Percentiles rank a stretch among this genome's conserved stretches.
Conservation (phyloP, 2,888 invertebrate genomes). For the Acleris emargana region DNA sequence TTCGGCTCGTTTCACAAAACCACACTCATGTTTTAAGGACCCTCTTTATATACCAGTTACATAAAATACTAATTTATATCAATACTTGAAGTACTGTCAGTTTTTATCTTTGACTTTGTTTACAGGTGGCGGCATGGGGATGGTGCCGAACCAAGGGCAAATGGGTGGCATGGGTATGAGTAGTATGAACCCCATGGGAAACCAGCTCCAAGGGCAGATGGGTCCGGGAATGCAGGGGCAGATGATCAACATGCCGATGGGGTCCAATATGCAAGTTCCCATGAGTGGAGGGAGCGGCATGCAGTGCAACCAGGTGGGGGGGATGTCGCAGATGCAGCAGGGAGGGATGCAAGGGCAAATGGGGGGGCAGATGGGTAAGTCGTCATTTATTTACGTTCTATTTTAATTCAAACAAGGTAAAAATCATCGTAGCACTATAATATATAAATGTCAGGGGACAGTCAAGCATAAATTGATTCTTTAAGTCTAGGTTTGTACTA, state of each 20-base stretch:
- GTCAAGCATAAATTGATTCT: too few relatives aligned
- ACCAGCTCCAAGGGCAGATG: slow-evolving; percentile 73
- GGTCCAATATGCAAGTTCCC: slow-evolving; percentile 68
- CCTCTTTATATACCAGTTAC: too few relatives aligned
- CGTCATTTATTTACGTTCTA: background rate
- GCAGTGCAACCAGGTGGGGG: slow-evolving; percentile 73
- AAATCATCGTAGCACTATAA: too few relatives aligned
- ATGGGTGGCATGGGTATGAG: slow-evolving; percentile 82
- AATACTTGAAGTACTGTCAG: too few relatives aligned
- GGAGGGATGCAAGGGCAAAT: slow-evolving; percentile 78
- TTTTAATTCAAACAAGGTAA: too few relatives aligned
- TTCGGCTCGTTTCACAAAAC: too few relatives aligned
- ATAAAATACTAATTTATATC: too few relatives aligned
- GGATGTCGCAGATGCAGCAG: slow-evolving; percentile 53
- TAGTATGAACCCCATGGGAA: slow-evolving; percentile 77
- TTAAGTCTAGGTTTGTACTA: too few relatives aligned
- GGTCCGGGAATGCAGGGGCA: slow-evolving; percentile 73
- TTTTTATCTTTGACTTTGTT: background rate
- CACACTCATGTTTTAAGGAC: too few relatives aligned
- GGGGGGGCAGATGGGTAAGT: slow-evolving; percentile 59
- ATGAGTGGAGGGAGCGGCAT: slow-evolving; percentile 66
- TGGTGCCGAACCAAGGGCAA: slow-evolving; percentile 80
- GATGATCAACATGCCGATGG: slow-evolving; percentile 79
- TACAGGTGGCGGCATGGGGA: slow-evolving; percentile 76
- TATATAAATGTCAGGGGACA: too few relatives aligned